Conservation (phyloP, 2,113 vertebrate genomes). For the cattle (Bos taurus) region DNA sequence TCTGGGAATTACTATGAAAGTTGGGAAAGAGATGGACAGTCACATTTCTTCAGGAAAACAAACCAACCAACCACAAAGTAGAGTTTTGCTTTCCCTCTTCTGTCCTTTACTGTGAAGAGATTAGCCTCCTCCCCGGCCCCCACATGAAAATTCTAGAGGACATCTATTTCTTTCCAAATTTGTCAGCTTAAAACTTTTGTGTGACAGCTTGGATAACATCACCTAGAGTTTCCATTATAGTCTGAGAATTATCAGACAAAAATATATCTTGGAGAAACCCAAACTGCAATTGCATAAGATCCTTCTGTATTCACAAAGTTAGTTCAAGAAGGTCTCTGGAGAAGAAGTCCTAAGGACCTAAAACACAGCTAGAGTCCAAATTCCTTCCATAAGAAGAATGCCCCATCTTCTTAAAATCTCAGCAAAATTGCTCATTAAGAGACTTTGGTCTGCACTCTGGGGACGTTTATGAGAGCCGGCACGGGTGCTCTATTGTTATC, state of each 20-base stretch:
- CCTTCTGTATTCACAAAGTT: neutral
- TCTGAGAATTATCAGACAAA: conserved; percentile 3
- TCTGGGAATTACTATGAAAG: conserved; percentile 17
- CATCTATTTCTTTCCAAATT: conserved; percentile 1
- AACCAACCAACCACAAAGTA: neutral
- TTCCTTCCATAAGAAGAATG: neutral
- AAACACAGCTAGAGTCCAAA: neutral
- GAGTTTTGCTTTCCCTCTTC: neutral
- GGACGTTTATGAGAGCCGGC: neutral
- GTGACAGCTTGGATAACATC: neutral
- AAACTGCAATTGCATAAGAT: neutral
- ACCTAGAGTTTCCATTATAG: neutral
- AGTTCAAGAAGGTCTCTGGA: neutral
- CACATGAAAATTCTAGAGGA: neutral
- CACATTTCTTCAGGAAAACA: neutral
- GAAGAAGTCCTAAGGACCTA: neutral
- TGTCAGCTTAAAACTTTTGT: neutral
- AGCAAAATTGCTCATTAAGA: neutral
- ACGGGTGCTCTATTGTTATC: neutral
- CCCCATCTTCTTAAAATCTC: neutral
- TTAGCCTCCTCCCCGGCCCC: neutral
- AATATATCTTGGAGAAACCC: neutral
- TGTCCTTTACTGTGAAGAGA: neutral
- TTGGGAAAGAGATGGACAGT: neutral
- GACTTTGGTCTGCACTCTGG: neutral